Conservation (phyloP, 2,888 invertebrate genomes). For the Chesias legatella region DNA sequence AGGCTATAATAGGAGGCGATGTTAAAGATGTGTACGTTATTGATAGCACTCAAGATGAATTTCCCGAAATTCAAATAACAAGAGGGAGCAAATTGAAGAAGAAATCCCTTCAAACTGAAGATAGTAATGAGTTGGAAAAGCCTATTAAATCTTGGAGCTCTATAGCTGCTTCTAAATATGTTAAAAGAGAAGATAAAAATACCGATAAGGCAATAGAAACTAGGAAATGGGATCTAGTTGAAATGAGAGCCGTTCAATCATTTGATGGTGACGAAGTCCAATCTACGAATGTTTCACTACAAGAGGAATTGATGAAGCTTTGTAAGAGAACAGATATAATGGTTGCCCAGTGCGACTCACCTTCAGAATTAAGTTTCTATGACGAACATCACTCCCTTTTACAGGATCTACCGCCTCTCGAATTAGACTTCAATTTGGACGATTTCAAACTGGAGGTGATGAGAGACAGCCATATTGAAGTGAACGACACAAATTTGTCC, state of each 20-base stretch:
- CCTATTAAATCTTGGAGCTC: constrained; percentile 78
- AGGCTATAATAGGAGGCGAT: constrained; percentile 42
- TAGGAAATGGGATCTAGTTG: constrained; percentile 20
- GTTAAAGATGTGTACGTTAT: constrained; percentile 71
- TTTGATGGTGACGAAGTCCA: constrained; percentile 36
- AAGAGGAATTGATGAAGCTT: constrained; percentile 64
- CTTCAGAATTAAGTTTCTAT: constrained; percentile 65
- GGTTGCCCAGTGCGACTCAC: constrained; percentile 71
- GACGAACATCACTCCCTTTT: constrained; percentile 68
- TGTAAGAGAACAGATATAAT: constrained; percentile 73
- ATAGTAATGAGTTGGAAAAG: constrained; percentile 43
- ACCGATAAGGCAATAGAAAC: constrained; percentile 17
- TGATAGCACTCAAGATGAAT: constrained; percentile 67
- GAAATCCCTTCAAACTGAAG: constrained; percentile 53
- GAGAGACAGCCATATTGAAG: constrained; percentile 67
- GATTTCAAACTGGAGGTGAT: constrained; percentile 71
- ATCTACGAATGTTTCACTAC: constrained; percentile 50
- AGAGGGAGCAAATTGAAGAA: constrained; percentile 56
- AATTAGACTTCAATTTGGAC: constrained; percentile 66
- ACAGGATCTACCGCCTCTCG: constrained; percentile 62
- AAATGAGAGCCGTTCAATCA: constrained; percentile 12
- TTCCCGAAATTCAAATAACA: constrained; percentile 72
- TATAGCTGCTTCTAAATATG: constrained; percentile 64
- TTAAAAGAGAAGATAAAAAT: constrained; percentile 39
- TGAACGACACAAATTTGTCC: constrained; percentile 50